Evolutionary conservation across 2,888 invertebrate genomes (phyloP).

Genomic region (Polia nebulosa): DNA sequence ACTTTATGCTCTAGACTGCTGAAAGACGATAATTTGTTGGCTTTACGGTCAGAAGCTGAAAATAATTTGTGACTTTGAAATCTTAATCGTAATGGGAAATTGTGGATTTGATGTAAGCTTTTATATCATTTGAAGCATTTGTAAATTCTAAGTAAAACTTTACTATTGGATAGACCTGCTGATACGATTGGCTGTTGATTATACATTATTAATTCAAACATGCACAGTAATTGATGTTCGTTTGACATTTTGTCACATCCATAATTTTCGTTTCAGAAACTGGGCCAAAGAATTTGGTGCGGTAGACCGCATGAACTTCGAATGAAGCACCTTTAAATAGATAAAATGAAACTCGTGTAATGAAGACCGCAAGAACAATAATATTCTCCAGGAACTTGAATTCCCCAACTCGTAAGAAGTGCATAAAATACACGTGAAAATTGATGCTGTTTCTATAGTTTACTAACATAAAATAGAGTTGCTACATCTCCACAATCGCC

Average conservation of each 20-base stretch:
- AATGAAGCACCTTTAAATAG: not conserved
- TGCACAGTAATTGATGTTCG: too few species aligned
- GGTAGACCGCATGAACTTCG: too few species aligned
- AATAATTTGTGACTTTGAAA: constrained; percentile 18
- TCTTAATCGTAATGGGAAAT: not conserved
- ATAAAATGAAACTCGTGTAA: not conserved
- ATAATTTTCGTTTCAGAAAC: too few species aligned
- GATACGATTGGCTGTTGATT: not conserved
- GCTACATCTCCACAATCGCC: constrained; percentile 33
- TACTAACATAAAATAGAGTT: constrained; percentile 7
- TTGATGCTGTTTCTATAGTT: constrained; percentile 20
- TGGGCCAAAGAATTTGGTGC: too few species aligned
- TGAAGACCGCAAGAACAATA: not conserved
- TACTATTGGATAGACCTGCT: not conserved
- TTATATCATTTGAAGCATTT: not conserved
- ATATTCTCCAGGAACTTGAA: not conserved
- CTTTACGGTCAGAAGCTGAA: constrained; percentile 17
- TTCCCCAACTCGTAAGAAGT: not conserved
- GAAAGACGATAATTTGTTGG: constrained; percentile 43
- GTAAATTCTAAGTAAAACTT: not conserved
- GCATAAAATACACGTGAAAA: constrained; percentile 11
- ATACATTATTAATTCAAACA: too few species aligned
- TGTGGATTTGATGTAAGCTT: not conserved
- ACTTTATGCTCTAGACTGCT: constrained; percentile 40
- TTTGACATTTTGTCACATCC: too few species aligned